phyloP scores from a whole-genome alignment of 1,140 invertebrate genomes.

The Microvelia longipes region DNA sequence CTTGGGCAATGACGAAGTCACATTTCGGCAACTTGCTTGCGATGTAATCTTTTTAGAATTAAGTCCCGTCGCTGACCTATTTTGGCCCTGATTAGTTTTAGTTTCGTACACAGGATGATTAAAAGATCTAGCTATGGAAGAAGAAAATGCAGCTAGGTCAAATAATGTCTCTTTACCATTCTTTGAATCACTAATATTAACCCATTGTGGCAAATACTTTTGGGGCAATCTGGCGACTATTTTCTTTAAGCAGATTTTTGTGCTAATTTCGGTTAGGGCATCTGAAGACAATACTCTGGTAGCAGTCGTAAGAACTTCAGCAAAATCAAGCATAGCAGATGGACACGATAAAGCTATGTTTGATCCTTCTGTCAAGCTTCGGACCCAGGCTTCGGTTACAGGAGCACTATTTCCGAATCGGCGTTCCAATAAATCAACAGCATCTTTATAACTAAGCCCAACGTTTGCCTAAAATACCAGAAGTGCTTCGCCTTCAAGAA shows the following conservation, averaged over 20 bases:
- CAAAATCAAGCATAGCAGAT: background rate
- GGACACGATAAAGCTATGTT: background rate
- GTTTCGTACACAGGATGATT: background rate
- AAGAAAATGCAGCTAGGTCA: background rate
- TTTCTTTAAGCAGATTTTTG: background rate
- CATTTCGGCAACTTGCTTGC: background rate
- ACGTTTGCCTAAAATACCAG: background rate
- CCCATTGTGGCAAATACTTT: background rate
- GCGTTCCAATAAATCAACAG: background rate
- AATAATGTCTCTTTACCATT: background rate
- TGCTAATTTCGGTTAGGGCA: background rate
- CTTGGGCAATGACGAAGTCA: background rate
- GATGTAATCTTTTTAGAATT: background rate
- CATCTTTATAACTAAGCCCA: background rate
- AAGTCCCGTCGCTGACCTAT: background rate
- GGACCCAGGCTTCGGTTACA: background rate
- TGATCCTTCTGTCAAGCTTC: background rate
- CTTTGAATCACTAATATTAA: background rate
- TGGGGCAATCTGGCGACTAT: background rate
- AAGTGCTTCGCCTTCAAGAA: background rate
- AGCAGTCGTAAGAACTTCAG: background rate
- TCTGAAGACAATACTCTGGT: background rate
- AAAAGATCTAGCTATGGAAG: background rate
- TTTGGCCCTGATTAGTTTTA: background rate
- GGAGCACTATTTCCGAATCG: background rate